Evolutionary conservation across 1,140 invertebrate genomes (phyloP).

Genomic region (Drosophila miranda): DNA sequence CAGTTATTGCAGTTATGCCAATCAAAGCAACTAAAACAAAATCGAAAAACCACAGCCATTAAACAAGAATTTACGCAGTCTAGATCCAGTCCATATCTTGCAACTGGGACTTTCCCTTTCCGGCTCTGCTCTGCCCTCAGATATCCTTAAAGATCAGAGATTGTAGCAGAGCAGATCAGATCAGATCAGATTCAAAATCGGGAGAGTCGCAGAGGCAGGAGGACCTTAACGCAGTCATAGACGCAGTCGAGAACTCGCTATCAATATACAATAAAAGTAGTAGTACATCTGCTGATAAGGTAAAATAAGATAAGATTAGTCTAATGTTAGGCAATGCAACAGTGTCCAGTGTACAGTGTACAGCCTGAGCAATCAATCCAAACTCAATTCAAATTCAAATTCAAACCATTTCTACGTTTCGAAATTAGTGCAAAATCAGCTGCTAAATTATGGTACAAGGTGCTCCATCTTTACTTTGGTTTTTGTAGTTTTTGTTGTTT

Average conservation of each 20-base stretch:
- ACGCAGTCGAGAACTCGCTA: constrained; percentile 34
- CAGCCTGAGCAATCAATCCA: constrained; percentile 74
- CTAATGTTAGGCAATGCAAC: constrained; percentile 75
- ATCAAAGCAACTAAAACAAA: constrained; percentile 63
- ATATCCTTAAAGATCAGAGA: constrained; percentile 1
- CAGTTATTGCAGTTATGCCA: constrained; percentile 51
- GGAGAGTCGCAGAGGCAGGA: no score
- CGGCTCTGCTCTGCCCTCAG: constrained; percentile 15
- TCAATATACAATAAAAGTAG: constrained; percentile 26
- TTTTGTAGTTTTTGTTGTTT: constrained; percentile 14
- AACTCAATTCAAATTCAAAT: constrained; percentile 58
- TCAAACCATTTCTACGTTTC: constrained; percentile 72
- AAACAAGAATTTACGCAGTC: constrained; percentile 35
- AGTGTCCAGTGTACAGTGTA: constrained; percentile 51
- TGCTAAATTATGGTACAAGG: constrained; percentile 70
- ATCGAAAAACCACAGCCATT: constrained; percentile 66
- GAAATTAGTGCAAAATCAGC: constrained; percentile 68
- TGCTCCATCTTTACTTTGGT: constrained; percentile 76
- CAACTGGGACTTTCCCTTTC: neutral
- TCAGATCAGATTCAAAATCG: constrained; percentile 12
- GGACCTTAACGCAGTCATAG: no score
- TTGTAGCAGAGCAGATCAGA: constrained; percentile 20
- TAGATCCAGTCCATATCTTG: neutral
- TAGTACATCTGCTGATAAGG: constrained; percentile 28
- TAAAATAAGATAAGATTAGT: constrained; percentile 49